Percentiles rank a stretch among this genome's conserved stretches.
These are phyloP conservation scores for Oxytorus armatus DNA, from an alignment of 2,888 invertebrate genomes.

Conservation along the genomic window DNA sequence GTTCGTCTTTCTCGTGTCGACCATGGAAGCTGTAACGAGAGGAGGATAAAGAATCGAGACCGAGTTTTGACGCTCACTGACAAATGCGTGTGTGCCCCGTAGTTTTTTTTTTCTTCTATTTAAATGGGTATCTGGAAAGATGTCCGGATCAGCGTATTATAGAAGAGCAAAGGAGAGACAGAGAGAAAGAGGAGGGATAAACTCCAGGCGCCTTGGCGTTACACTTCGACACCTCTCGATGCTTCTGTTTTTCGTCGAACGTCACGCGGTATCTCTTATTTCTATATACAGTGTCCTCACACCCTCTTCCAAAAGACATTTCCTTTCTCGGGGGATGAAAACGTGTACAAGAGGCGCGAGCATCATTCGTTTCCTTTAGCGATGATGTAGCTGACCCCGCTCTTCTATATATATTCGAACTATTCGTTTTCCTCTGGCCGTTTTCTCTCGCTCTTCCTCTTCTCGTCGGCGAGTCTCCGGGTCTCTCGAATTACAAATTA, in stretches of 20 bases:
- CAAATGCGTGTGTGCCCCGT: constrained; percentile 72
- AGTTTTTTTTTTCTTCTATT: constrained; percentile 23
- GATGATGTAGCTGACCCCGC: constrained; percentile 60
- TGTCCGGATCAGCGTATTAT: constrained; percentile 72
- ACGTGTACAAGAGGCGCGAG: not conserved
- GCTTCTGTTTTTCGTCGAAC: constrained; percentile 77
- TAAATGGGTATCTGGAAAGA: constrained; percentile 37
- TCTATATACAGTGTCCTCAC: constrained; percentile 43
- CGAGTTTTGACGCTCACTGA: constrained; percentile 78
- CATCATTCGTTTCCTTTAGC: constrained; percentile 56
- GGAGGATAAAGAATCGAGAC: no score
- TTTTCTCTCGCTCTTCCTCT: constrained; percentile 35
- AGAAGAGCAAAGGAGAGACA: not conserved
- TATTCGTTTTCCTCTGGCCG: constrained; percentile 25
- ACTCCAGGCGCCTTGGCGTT: constrained; percentile 76
- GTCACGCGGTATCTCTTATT: constrained; percentile 46
- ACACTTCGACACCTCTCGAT: constrained; percentile 60
- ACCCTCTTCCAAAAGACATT: constrained; percentile 73
- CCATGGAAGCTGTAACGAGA: constrained; percentile 39
- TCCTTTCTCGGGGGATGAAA: constrained; percentile 69
- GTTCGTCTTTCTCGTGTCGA: constrained; percentile 65
- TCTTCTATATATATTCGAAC: constrained; percentile 66
- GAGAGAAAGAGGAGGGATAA: constrained; percentile 55
- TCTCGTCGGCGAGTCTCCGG: constrained; percentile 53
- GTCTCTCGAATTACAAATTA: constrained; percentile 78